These are phyloP conservation scores for Alviniconcha strummeri DNA, from an alignment of 2,888 invertebrate species.

Conservation along the genomic window DNA sequence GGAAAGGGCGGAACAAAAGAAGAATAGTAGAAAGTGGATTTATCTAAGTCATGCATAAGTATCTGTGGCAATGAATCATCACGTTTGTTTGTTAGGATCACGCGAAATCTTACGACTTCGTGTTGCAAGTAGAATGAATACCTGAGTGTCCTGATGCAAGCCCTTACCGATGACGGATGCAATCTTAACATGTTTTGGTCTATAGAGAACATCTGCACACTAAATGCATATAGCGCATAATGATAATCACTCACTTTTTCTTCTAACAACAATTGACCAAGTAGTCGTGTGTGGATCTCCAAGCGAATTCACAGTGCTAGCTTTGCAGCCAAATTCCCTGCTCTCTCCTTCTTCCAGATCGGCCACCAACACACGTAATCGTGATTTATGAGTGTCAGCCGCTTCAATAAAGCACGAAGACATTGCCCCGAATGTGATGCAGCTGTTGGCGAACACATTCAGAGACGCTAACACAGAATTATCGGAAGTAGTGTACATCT, in stretches of 20 bases:
- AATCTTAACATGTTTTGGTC: no score
- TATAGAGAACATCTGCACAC: no score
- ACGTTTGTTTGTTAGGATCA: no score
- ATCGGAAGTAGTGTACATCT: neutral
- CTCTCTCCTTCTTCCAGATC: slow-evolving; percentile 21
- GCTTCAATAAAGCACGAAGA: neutral
- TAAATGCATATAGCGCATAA: no score
- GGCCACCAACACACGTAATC: neutral
- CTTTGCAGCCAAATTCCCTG: slow-evolving; percentile 7
- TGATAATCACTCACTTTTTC: slow-evolving; percentile 3
- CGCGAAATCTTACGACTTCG: no score
- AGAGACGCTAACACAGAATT: neutral
- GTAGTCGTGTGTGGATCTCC: neutral
- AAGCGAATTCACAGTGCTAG: neutral
- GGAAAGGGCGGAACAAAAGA: no score
- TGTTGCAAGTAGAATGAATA: no score
- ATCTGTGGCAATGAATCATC: no score
- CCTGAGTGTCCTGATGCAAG: no score
- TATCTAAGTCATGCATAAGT: no score
- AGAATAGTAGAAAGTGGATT: no score
- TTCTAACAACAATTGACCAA: neutral
- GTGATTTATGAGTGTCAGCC: neutral
- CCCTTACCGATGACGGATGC: no score
- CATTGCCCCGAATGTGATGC: neutral
- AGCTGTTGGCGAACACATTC: neutral